phyloP scores from a whole-genome alignment of 1,140 invertebrate genomes.

The Zaprionus davidi region DNA sequence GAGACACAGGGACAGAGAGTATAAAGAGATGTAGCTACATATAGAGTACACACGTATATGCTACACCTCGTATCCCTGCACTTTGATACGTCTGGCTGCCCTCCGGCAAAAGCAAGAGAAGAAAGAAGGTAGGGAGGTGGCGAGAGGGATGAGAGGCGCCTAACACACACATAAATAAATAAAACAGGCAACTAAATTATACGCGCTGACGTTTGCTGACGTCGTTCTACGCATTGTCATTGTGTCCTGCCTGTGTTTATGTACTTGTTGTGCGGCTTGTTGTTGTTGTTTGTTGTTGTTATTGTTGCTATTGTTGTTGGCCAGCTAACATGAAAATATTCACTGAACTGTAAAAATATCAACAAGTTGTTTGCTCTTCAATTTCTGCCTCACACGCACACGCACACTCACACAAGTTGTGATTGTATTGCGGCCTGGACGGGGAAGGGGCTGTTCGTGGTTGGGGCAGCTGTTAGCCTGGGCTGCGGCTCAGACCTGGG shows the following conservation, averaged over 20 bases:
- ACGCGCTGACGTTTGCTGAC: slow-evolving; percentile 70
- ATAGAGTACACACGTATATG: neutral
- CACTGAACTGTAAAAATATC: slow-evolving; percentile 81
- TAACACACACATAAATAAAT: slow-evolving; percentile 58
- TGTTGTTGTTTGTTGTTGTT: slow-evolving; percentile 12
- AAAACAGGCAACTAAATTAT: slow-evolving; percentile 63
- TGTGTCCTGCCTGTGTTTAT: slow-evolving; percentile 36
- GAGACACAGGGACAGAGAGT: neutral
- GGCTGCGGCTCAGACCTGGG: slow-evolving; percentile 14
- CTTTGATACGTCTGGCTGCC: slow-evolving; percentile 32
- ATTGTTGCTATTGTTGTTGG: slow-evolving; percentile 25
- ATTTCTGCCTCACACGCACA: slow-evolving; percentile 46
- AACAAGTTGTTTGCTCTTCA: slow-evolving; percentile 81
- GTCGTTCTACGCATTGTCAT: slow-evolving; percentile 52
- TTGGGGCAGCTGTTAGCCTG: slow-evolving; percentile 36
- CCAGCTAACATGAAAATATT: slow-evolving; percentile 64
- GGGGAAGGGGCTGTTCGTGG: neutral
- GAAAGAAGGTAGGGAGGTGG: neutral
- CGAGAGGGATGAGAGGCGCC: slow-evolving; percentile 10
- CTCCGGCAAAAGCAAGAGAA: slow-evolving; percentile 17
- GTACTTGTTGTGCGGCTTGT: slow-evolving; percentile 18
- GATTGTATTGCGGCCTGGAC: slow-evolving; percentile 36
- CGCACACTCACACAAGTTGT: slow-evolving; percentile 37
- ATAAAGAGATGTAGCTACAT: neutral
- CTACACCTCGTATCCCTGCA: slow-evolving; percentile 14